phyloP scores from a whole-genome alignment of 2,113 vertebrate genomes.

The Cacatua alba region DNA sequence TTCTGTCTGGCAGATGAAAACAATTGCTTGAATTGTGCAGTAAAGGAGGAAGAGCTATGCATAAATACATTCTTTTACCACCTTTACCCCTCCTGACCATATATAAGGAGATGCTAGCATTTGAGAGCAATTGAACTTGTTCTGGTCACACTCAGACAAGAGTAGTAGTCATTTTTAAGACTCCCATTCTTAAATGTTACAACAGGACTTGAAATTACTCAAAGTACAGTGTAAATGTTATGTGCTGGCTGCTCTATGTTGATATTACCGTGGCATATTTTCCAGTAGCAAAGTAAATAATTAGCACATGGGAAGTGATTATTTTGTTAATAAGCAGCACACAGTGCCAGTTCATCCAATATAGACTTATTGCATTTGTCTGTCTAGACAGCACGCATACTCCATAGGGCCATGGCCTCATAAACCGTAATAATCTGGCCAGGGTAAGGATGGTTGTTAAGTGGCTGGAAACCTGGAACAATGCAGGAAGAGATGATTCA shows the following conservation, averaged over 20 bases:
- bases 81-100: background rate
- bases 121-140: background rate
- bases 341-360: background rate
- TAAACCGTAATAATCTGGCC: background rate
- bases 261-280: background rate
- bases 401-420: background rate
- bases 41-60: background rate
- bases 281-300: slow-evolving; percentile 1
- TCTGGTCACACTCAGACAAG: background rate
- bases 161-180: background rate
- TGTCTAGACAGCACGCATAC: background rate
- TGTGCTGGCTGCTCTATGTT: background rate
- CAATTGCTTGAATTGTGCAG: background rate
- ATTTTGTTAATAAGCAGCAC: background rate
- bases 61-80: background rate
- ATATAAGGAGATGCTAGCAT: background rate
- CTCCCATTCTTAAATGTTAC: background rate
- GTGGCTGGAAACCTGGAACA: background rate
- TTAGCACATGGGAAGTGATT: background rate
- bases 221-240: background rate
- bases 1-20: background rate
- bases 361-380: background rate
- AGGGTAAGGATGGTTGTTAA: background rate
- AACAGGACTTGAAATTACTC: background rate
- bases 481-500: background rate